Evolutionary conservation across 2,797 vertebrate species (phyloP), one percentile per base, ranked within the genome.

Genomic region (Percopsis omiscomaycus): DNA sequence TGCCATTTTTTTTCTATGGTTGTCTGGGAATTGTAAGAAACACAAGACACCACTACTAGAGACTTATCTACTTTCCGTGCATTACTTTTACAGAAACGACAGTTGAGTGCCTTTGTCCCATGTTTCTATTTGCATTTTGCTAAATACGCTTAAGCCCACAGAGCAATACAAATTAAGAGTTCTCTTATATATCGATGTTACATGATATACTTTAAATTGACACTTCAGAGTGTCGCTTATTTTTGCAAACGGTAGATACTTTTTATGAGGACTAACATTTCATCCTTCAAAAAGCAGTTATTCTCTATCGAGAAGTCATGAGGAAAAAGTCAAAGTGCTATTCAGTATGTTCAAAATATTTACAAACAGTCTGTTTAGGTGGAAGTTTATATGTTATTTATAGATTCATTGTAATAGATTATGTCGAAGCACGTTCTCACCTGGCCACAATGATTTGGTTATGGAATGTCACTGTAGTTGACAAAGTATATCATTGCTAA

Each of bases 41-140:
- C 10, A 1, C 15, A 69, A 55, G 22, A 48, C 47, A 59, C 62
- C 69, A 61, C 71, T 22, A 22, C 22, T 81, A 77, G 49, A 22
- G 76, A 55, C 56, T 16, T 74, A 73, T 86, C 88, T 86, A 89
- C 89, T 81, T 79, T 92, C 91, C 91, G 89, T 93, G 92, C 93
- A 93, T 93, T 37, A 37, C 32, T 37, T 92, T 92, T 91, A 68
- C 75, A 66, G 68, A 74, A 75, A 72, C 74, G 73, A 88, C 92
- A 91, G 91, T 91, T 88, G 92, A 94, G 94, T 94, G 93, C 94
- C 93, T 95, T 94, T 91, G 89, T 92, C 88, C 79, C 81, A 77
- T 83, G 91, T 86, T 79, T 90, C 86, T 56, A 22, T 50, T 10
- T 49, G 27, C 11, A 55, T 55, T 57, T 64, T 32, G 84, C 28